Evolutionary conservation across 2,888 invertebrate genomes (phyloP).

Genomic region (Teinopalpus imperialis): DNA sequence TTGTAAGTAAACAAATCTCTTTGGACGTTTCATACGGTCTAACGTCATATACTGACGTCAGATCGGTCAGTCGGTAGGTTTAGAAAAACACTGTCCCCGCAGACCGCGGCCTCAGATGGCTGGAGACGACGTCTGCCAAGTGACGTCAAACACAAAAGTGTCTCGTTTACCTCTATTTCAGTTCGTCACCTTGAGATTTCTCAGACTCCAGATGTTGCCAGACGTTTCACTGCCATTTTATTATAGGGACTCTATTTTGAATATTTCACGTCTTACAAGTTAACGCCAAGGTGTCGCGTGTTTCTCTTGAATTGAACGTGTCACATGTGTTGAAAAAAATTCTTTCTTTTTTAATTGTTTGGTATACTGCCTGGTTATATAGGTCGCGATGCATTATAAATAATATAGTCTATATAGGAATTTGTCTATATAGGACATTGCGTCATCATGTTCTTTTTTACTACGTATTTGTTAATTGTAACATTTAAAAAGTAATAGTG

Average conservation of each 20-base stretch:
- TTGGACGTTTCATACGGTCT: too few relatives aligned
- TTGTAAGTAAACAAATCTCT: too few relatives aligned
- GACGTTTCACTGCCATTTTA: slow-evolving; percentile 14
- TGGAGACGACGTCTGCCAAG: slow-evolving; percentile 29
- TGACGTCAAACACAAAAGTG: slow-evolving; percentile 32
- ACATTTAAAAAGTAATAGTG: too few relatives aligned
- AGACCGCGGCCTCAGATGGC: slow-evolving; percentile 4
- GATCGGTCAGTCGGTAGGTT: background rate
- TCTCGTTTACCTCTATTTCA: slow-evolving; percentile 29
- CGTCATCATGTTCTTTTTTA: too few relatives aligned
- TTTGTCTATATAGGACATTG: too few relatives aligned
- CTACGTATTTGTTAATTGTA: too few relatives aligned
- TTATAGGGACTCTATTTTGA: background rate
- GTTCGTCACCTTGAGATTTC: slow-evolving; percentile 26
- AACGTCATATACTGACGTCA: slow-evolving; percentile 7
- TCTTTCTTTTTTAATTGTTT: too few relatives aligned
- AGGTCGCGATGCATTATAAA: too few relatives aligned
- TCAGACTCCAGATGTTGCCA: slow-evolving; percentile 21
- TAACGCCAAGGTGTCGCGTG: background rate
- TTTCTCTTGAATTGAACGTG: background rate
- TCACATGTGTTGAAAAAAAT: too few relatives aligned
- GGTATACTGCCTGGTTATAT: too few relatives aligned
- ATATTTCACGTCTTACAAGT: background rate
- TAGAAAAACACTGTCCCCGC: background rate
- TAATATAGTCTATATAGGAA: too few relatives aligned